Evolutionary conservation across 2,797 vertebrate genomes (phyloP).

Genomic region (Girardinus metallicus): DNA sequence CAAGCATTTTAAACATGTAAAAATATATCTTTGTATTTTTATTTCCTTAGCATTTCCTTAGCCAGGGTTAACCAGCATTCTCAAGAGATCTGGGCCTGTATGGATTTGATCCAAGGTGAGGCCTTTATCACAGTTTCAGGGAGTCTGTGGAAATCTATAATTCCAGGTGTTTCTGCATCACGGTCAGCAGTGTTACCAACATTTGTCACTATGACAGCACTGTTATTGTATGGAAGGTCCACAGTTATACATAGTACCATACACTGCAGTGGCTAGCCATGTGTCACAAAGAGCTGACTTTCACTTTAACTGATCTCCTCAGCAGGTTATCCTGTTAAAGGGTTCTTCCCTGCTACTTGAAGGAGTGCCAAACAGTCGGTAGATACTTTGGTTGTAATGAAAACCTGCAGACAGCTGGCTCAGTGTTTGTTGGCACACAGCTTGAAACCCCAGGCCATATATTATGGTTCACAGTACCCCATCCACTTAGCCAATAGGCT

Average conservation of each 20-base stretch:
- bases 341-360: conserved; percentile 2
- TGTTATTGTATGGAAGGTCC: conserved; percentile 33
- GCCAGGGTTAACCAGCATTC: conserved; percentile 4
- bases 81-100: conserved; percentile 1
- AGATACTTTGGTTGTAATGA: conserved; percentile 10
- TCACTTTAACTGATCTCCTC: conserved; percentile 15
- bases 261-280: conserved; percentile 3
- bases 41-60: background rate
- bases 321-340: conserved; percentile 14
- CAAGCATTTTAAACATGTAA: background rate
- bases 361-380: conserved; percentile 5
- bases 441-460: conserved; percentile 1
- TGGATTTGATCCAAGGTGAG: conserved; percentile 3
- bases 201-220: conserved; percentile 40
- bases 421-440: background rate
- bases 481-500: conserved; percentile 4
- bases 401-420: conserved; percentile 12
- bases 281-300: conserved; percentile 18
- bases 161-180: conserved; percentile 42
- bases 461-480: background rate
- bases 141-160: conserved; percentile 25
- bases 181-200: conserved; percentile 27
- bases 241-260: conserved; percentile 10
- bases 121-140: conserved; percentile 7
- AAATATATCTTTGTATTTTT: background rate